These are phyloP conservation scores for Micropterix aruncella DNA, from an alignment of 2,888 invertebrate genomes.

Conservation along the genomic window DNA sequence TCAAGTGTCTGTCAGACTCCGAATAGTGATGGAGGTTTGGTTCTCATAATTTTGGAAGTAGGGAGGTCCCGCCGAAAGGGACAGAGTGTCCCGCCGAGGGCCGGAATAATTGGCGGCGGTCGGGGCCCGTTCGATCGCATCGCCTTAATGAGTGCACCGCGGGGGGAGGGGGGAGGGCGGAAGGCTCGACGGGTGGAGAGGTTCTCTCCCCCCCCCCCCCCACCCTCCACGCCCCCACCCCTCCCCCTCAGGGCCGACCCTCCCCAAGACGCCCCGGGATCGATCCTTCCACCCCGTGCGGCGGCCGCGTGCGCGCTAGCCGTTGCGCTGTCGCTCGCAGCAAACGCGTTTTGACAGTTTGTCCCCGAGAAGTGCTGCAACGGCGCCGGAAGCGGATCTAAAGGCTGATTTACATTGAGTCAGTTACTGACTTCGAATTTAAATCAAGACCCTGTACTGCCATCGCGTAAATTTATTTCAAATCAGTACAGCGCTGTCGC, in stretches of 20 bases:
- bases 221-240: conserved; percentile 6
- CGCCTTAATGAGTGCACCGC: conserved; percentile 1
- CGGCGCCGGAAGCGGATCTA: no score
- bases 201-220: conserved; percentile 5
- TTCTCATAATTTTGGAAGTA: no score
- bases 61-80: no score
- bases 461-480: no score
- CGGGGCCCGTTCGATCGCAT: neutral
- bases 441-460: no score
- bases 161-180: conserved; percentile 11
- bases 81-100: no score
- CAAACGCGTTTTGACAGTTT: neutral
- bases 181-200: conserved; percentile 12
- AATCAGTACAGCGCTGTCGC: no score
- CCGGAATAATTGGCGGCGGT: neutral
- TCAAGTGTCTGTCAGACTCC: no score
- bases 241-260: neutral
- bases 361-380: no score
- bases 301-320: conserved; percentile 8
- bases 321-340: conserved; percentile 8
- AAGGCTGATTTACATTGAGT: no score
- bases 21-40: no score
- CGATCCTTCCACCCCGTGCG: conserved; percentile 6
- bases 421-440: no score
- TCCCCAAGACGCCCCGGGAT: conserved; percentile 3